Conservation (phyloP, 2,888 invertebrate species). For the Leptinotarsa haldemani region DNA sequence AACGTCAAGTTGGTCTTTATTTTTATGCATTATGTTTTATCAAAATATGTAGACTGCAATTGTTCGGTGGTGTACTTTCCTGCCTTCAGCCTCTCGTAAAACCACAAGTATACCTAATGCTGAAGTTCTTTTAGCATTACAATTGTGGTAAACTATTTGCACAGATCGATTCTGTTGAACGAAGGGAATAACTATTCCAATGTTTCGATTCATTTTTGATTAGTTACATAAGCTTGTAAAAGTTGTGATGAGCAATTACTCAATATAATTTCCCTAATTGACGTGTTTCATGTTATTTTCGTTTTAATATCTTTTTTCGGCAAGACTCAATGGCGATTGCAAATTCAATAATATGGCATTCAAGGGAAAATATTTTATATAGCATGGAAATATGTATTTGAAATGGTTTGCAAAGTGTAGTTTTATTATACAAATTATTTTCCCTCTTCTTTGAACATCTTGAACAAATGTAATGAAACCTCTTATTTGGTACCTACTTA, state of each 20-base stretch:
- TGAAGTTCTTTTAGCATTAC: too few relatives aligned
- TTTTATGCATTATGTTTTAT: too few relatives aligned
- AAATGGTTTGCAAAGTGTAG: neutral
- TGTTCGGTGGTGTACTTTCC: too few relatives aligned
- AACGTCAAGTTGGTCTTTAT: too few relatives aligned
- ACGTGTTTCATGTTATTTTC: too few relatives aligned
- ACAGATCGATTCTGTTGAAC: neutral
- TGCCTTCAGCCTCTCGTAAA: neutral
- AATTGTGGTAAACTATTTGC: neutral
- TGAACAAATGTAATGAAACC: conserved; percentile 18
- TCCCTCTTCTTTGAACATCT: neutral
- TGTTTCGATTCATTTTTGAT: too few relatives aligned
- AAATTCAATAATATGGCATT: neutral
- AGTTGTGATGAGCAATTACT: too few relatives aligned
- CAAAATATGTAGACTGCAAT: too few relatives aligned
- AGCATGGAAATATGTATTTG: neutral
- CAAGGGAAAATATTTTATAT: neutral
- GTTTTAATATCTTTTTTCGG: too few relatives aligned
- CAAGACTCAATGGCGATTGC: neutral
- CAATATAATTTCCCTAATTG: too few relatives aligned
- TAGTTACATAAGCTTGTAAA: too few relatives aligned
- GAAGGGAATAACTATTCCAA: too few relatives aligned
- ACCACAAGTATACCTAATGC: neutral
- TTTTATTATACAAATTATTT: neutral
- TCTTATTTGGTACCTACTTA: conserved; percentile 6